Evolutionary conservation across 2,797 vertebrate species (phyloP).

Genomic region (Fistularia tabacaria): DNA sequence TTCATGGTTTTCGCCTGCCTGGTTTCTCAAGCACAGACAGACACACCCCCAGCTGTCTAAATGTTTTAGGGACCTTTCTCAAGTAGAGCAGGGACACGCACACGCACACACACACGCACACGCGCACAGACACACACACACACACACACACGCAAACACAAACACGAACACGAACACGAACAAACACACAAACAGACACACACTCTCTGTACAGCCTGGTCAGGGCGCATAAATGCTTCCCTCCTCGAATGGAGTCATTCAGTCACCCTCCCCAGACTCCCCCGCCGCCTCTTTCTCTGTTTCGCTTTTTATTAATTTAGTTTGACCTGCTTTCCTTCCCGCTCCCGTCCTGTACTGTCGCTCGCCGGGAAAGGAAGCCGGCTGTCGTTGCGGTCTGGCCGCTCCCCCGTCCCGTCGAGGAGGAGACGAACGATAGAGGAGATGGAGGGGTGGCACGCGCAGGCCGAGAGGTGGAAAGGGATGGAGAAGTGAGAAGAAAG

Average conservation of each 20-base stretch:
- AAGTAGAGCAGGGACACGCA: too few relatives aligned
- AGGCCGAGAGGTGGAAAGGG: too few relatives aligned
- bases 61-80: too few relatives aligned
- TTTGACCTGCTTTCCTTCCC: constrained; percentile 32
- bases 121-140: constrained; percentile 5
- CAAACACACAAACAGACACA: constrained; percentile 1
- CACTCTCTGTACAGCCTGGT: constrained; percentile 1
- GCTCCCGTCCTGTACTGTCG: background rate
- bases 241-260: constrained; percentile 39
- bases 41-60: too few relatives aligned
- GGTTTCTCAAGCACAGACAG: too few relatives aligned
- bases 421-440: too few relatives aligned
- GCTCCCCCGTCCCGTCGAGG: too few relatives aligned
- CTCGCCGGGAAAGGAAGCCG: constrained; percentile 11
- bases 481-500: too few relatives aligned
- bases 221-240: constrained; percentile 14
- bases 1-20: too few relatives aligned
- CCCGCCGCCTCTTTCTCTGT: constrained; percentile 16
- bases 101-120: background rate
- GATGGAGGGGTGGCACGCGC: too few relatives aligned
- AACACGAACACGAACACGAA: constrained; percentile 3
- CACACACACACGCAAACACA: constrained; percentile 1
- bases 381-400: background rate
- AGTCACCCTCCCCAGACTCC: constrained; percentile 23
- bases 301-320: constrained; percentile 49